These are phyloP conservation scores for Sardinella longiceps DNA, from an alignment of 2,797 vertebrate species.

Conservation along the genomic window DNA sequence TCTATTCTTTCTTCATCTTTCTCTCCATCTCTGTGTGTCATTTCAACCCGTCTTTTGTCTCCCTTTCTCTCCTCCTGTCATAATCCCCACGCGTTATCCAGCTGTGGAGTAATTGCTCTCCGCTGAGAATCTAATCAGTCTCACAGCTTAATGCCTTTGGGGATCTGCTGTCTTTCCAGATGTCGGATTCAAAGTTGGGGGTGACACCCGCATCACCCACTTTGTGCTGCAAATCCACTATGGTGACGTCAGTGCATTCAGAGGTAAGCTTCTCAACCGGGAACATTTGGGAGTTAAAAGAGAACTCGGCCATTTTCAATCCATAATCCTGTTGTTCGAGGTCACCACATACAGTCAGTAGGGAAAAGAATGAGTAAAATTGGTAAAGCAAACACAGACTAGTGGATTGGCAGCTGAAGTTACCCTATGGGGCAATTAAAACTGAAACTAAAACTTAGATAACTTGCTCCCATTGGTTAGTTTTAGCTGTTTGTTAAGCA, in stretches of 20 bases:
- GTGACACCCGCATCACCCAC: slow-evolving; percentile 81
- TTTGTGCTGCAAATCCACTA: slow-evolving; percentile 98
- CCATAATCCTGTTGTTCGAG: too few species aligned
- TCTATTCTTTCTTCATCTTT: background rate
- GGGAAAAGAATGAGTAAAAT: too few species aligned
- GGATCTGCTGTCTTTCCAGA: slow-evolving; percentile 66
- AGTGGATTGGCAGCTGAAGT: too few species aligned
- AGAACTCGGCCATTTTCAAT: background rate
- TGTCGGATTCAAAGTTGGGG: slow-evolving; percentile 96
- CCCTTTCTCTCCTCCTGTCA: slow-evolving; percentile 27
- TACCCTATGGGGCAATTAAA: too few species aligned
- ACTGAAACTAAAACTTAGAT: too few species aligned
- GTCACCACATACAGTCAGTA: too few species aligned
- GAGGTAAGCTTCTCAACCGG: slow-evolving; percentile 73
- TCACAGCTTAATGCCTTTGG: slow-evolving; percentile 21
- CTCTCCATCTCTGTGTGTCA: background rate
- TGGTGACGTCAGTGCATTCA: slow-evolving; percentile 87
- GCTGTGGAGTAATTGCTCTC: slow-evolving; percentile 37
- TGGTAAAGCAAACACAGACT: too few species aligned
- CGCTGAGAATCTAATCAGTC: slow-evolving; percentile 36
- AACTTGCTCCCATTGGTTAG: too few species aligned
- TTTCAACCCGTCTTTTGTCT: background rate
- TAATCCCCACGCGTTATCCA: slow-evolving; percentile 40
- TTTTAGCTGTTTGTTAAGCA: too few species aligned
- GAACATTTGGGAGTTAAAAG: background rate